phyloP scores from a whole-genome alignment of 2,113 vertebrate species.

The Forbesichthys agassizii region DNA sequence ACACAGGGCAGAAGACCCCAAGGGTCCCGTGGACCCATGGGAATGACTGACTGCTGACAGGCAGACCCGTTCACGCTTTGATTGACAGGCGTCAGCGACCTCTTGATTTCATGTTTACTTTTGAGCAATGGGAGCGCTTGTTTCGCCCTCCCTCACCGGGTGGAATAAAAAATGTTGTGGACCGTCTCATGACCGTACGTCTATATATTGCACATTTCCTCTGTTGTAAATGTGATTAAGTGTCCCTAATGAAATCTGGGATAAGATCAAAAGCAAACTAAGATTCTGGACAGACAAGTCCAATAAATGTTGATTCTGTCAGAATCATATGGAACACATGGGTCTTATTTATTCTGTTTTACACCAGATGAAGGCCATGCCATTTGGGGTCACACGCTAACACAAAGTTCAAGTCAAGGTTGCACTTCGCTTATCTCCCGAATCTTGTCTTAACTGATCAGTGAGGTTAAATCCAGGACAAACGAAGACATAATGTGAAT shows the following conservation, averaged over 20 bases:
- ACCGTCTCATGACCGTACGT: not conserved
- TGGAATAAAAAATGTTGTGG: slow-evolving; percentile 6
- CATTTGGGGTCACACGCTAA: slow-evolving; percentile 62
- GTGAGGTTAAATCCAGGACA: slow-evolving; percentile 63
- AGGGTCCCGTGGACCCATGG: slow-evolving; percentile 81
- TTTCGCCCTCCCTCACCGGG: slow-evolving; percentile 11
- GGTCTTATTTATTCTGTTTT: slow-evolving; percentile 64
- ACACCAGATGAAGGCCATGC: slow-evolving; percentile 58
- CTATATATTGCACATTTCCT: slow-evolving; percentile 24
- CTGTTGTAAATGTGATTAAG: slow-evolving; percentile 53
- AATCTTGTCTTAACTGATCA: slow-evolving; percentile 69
- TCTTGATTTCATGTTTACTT: slow-evolving; percentile 59
- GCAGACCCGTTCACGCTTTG: slow-evolving; percentile 67
- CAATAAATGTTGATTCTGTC: slow-evolving; percentile 67
- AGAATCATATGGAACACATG: slow-evolving; percentile 63
- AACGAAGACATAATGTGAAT: slow-evolving; percentile 41
- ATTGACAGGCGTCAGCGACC: slow-evolving; percentile 87
- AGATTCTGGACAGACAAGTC: slow-evolving; percentile 62
- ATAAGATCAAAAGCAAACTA: slow-evolving; percentile 75
- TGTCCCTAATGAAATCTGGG: slow-evolving; percentile 67
- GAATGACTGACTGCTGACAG: slow-evolving; percentile 85
- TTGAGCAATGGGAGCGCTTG: slow-evolving; percentile 44
- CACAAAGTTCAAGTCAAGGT: slow-evolving; percentile 74
- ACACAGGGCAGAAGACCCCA: slow-evolving; percentile 78
- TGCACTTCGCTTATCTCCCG: slow-evolving; percentile 76